Percentiles rank a stretch among this genome's conserved stretches.
Conservation (phyloP, 1,140 invertebrate species). For the Drosophila hydei region DNA sequence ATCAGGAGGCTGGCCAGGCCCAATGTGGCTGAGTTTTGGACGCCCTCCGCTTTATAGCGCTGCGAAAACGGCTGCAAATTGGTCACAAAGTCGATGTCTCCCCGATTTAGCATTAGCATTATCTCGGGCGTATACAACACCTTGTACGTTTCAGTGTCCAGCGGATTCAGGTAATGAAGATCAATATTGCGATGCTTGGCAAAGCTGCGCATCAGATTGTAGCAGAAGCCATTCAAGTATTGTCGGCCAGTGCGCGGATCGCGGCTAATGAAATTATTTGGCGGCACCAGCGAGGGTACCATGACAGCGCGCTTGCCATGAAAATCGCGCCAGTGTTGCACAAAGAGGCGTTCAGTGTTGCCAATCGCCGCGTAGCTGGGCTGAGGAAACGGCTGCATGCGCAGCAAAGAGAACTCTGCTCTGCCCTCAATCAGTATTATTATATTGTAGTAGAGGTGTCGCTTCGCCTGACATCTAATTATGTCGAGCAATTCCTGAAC, state of each 20-base stretch:
- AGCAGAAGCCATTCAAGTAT: not conserved
- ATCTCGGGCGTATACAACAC: not conserved
- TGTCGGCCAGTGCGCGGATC: conserved; percentile 17
- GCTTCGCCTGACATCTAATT: conserved; percentile 1
- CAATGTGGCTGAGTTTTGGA: not conserved
- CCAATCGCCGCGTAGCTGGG: not conserved
- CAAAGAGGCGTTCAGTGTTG: conserved; percentile 17
- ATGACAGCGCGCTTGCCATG: conserved; percentile 28
- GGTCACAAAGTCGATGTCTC: conserved; percentile 37
- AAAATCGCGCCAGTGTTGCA: conserved; percentile 34
- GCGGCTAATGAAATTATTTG: conserved; percentile 18
- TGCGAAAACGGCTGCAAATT: not conserved
- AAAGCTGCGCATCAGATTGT: conserved; percentile 11
- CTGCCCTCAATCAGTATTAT: conserved; percentile 10
- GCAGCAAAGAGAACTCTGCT: not conserved
- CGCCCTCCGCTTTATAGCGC: not conserved
- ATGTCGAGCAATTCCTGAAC: not conserved
- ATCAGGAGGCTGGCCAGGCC: conserved; percentile 1
- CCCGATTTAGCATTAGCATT: not conserved
- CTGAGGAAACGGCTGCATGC: conserved; percentile 45
- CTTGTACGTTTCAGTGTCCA: not conserved
- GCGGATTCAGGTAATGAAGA: not conserved
- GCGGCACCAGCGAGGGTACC: conserved; percentile 22
- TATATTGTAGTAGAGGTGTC: conserved; percentile 32
- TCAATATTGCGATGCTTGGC: conserved; percentile 30